Percentiles rank a stretch among this genome's conserved stretches.
phyloP scores from a whole-genome alignment of 2,888 invertebrate species.

The Sesia apiformis region DNA sequence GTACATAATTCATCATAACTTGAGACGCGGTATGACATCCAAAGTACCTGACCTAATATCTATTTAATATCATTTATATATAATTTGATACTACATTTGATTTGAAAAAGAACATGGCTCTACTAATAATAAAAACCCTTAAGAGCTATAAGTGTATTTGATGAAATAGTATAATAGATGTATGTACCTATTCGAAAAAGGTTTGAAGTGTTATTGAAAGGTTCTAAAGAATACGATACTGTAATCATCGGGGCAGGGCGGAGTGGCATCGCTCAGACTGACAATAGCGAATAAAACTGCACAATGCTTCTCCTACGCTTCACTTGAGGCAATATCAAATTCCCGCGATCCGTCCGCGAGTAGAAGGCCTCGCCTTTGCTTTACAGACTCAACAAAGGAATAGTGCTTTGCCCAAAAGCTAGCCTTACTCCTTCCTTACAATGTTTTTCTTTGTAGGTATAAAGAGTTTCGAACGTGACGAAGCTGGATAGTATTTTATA shows the following conservation, averaged over 20 bases:
- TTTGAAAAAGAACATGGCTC: too few relatives aligned
- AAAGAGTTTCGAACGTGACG: not conserved
- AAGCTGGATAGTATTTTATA: not conserved
- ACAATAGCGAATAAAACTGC: constrained; percentile 51
- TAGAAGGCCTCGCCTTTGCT: constrained; percentile 2
- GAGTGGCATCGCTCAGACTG: constrained; percentile 35
- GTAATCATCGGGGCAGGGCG: constrained; percentile 29
- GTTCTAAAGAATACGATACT: constrained; percentile 26
- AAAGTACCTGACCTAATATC: too few relatives aligned
- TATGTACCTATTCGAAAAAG: too few relatives aligned
- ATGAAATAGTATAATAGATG: too few relatives aligned
- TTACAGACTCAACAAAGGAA: constrained; percentile 24
- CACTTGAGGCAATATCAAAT: constrained; percentile 54
- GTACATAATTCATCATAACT: too few relatives aligned
- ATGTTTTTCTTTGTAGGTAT: not conserved
- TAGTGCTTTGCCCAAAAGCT: constrained; percentile 9
- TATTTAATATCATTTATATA: too few relatives aligned
- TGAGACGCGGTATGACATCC: too few relatives aligned
- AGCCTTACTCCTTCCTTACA: not conserved
- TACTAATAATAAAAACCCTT: too few relatives aligned
- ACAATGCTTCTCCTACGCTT: constrained; percentile 37
- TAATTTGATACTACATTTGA: too few relatives aligned
- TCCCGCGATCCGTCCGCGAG: constrained; percentile 20
- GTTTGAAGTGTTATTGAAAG: too few relatives aligned
- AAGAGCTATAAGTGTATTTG: too few relatives aligned